Evolutionary conservation across 2,888 invertebrate genomes (phyloP), one percentile per base, ranked within the genome.

Genomic region (Hydropsyche betteni): DNA sequence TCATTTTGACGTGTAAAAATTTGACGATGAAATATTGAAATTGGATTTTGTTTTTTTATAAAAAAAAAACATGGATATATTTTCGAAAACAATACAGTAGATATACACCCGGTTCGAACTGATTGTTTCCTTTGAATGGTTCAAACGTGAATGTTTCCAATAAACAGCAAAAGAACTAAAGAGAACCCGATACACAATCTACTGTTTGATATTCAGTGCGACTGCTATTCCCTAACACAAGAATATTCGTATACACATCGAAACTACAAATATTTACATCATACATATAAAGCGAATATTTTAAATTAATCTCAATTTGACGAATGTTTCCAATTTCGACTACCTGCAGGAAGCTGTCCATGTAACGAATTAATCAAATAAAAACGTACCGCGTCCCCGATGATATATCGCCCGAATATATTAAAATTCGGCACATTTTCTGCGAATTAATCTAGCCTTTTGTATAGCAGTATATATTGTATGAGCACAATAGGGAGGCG

Each of bases 121-220:
- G 58, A 58, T 58, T 58, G 58, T 58, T 58, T 58, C 58, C 58
- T 58, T 58, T 16, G 24, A 24, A 58, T 58, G 16, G 44, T 24
- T 58, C 24, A 24, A 58, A 58, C 58, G 24, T 24, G 58, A 58
- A 5, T 24, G 58, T 58, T 58, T 16, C 58, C 14, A 24, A 58
- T 24, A 58, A 58, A 58, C 24, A 44, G 44, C 44, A 44, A 44
- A 24, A 58, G 58, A 14, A 24, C 58, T 58, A 58, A 16, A 58
- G 16, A 58, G 44, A 44, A 16, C 16, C 4, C 58, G 58, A 58
- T 58, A 58, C 16, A 58, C 58, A 58, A 58, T 58, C n/a, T 53
- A 58, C 58, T 58, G 24, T 58, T 58, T 58, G 58, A 58, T 58
- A 58, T 58, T 58, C 58, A 58, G 24, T 24, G 44, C 44, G 44